These are phyloP conservation scores for Metallyticus violacea DNA, from an alignment of 2,888 invertebrate genomes.

Conservation along the genomic window DNA sequence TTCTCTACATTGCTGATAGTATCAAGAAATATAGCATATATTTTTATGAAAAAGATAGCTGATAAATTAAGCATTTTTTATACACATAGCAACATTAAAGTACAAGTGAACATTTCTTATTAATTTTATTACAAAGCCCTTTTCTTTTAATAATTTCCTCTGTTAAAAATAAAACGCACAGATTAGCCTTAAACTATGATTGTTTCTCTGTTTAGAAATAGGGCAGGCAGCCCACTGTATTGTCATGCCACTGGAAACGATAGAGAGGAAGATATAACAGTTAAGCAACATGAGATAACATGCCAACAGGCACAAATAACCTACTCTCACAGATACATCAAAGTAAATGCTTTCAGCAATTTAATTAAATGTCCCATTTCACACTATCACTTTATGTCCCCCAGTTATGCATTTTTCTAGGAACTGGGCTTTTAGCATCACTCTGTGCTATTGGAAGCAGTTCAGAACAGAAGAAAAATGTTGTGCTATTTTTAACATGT, in stretches of 20 bases:
- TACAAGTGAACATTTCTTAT: background rate
- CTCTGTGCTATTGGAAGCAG: background rate
- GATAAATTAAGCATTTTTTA: background rate
- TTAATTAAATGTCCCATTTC: background rate
- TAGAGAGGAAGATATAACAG: background rate
- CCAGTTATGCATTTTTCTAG: background rate
- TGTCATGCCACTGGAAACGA: conserved; percentile 11
- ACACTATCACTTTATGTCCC: background rate
- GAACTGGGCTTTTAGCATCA: background rate
- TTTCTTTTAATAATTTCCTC: background rate
- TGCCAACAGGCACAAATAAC: background rate
- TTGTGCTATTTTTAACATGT: background rate
- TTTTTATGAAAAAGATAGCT: background rate
- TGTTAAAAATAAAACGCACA: background rate
- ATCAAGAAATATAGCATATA: background rate
- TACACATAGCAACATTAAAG: background rate
- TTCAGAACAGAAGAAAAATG: background rate
- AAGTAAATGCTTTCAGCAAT: background rate
- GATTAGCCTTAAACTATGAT: background rate
- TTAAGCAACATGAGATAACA: background rate
- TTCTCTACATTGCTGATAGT: background rate
- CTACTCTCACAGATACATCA: background rate
- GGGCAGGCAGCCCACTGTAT: background rate
- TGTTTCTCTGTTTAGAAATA: background rate
- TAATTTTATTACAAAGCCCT: background rate